Evolutionary conservation across 2,888 invertebrate species (phyloP).

Genomic region (Oasisia sp.): DNA sequence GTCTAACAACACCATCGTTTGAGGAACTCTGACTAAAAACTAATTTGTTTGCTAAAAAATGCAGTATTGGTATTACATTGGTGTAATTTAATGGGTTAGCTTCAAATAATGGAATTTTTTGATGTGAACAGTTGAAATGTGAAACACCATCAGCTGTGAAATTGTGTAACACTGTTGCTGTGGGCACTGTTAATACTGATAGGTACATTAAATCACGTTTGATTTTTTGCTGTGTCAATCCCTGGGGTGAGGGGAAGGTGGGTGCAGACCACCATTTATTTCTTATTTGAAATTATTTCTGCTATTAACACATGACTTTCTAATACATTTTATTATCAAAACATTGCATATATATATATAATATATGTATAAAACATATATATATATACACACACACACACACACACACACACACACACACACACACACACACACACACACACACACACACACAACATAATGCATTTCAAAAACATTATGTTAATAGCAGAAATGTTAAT

Average conservation of each 20-base stretch:
- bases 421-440: too few species aligned
- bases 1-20: background rate
- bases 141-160: background rate
- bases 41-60: background rate
- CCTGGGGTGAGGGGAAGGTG: background rate
- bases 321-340: too few species aligned
- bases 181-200: background rate
- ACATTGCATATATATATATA: too few species aligned
- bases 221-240: background rate
- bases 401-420: too few species aligned
- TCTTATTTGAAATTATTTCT: background rate
- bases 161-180: background rate
- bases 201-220: background rate
- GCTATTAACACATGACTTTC: too few species aligned
- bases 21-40: background rate
- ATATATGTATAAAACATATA: too few species aligned
- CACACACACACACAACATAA: too few species aligned
- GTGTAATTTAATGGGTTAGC: background rate
- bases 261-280: background rate
- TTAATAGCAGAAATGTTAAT: too few species aligned
- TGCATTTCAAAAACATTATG: too few species aligned
- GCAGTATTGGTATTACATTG: background rate
- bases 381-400: too few species aligned
- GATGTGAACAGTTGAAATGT: background rate
- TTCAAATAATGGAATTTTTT: background rate